These are phyloP conservation scores for Andrena bicolor DNA, from an alignment of 2,888 invertebrate genomes.

Conservation along the genomic window DNA sequence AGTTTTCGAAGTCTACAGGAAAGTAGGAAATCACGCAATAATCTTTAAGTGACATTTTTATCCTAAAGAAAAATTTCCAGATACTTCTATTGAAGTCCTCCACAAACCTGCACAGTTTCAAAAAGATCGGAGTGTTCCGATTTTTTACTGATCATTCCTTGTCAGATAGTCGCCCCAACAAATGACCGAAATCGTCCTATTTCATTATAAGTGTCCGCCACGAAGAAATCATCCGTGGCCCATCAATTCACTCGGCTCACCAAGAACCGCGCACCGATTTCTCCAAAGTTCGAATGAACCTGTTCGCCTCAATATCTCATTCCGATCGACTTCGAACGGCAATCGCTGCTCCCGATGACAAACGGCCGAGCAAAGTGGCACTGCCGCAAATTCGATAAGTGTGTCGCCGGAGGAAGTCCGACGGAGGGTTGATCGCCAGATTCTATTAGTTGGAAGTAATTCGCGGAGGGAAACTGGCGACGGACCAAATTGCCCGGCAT, in stretches of 20 bases:
- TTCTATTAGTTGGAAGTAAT: slow-evolving; percentile 17
- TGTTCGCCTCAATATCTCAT: not conserved
- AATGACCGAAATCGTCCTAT: too few species aligned
- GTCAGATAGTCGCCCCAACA: too few species aligned
- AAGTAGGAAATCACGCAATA: too few species aligned
- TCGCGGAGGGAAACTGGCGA: not conserved
- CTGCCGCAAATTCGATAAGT: not conserved
- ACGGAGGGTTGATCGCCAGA: not conserved
- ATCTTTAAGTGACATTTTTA: too few species aligned
- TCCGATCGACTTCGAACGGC: not conserved
- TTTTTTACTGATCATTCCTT: too few species aligned
- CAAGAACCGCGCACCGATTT: not conserved
- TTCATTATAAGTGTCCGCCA: too few species aligned
- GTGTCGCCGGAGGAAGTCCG: not conserved
- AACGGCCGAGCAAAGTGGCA: not conserved
- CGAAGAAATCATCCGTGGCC: not conserved
- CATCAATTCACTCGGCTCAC: not conserved
- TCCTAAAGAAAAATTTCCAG: too few species aligned
- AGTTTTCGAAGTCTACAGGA: too few species aligned
- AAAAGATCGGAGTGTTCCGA: too few species aligned
- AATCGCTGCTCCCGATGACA: not conserved
- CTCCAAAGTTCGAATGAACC: not conserved
- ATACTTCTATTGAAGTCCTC: too few species aligned
- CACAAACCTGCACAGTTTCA: too few species aligned
- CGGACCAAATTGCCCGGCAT: not conserved